These are phyloP conservation scores for Eulemur mongoz DNA, from an alignment of 2,797 vertebrate genomes.

Conservation along the genomic window DNA sequence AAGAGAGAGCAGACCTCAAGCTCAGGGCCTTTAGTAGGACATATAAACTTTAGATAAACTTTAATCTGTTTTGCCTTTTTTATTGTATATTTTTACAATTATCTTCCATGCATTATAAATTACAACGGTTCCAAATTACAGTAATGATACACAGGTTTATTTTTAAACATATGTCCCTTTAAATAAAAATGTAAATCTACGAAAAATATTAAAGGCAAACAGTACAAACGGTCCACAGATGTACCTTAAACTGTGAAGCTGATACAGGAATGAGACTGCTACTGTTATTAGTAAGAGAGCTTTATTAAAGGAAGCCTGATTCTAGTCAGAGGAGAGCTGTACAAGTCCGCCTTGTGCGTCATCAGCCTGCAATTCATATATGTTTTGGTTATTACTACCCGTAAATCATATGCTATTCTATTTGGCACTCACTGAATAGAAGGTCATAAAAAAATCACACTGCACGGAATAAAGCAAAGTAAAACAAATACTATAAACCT, in stretches of 20 bases:
- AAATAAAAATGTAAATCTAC: constrained; percentile 15
- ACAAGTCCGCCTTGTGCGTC: constrained; percentile 11
- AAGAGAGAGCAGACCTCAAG: background rate
- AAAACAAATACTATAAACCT: constrained; percentile 51
- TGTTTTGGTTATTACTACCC: constrained; percentile 69
- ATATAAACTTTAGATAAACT: background rate
- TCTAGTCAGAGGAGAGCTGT: background rate
- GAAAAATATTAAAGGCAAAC: background rate
- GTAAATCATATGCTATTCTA: constrained; percentile 48
- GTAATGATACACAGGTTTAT: background rate
- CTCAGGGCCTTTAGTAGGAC: background rate
- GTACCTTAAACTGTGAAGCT: background rate
- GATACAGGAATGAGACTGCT: background rate
- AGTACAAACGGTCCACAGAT: background rate
- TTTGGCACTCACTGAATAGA: constrained; percentile 10
- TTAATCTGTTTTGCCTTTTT: constrained; percentile 1
- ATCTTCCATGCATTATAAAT: background rate
- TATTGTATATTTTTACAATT: background rate
- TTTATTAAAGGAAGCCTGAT: constrained; percentile 35
- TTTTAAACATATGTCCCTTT: background rate
- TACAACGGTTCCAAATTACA: background rate
- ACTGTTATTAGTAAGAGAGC: constrained; percentile 16
- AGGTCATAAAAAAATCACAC: constrained; percentile 46
- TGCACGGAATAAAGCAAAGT: constrained; percentile 13
- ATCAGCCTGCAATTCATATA: constrained; percentile 62